These are phyloP conservation scores for Chymomyza costata DNA, from an alignment of 1,140 invertebrate genomes.

Conservation along the genomic window DNA sequence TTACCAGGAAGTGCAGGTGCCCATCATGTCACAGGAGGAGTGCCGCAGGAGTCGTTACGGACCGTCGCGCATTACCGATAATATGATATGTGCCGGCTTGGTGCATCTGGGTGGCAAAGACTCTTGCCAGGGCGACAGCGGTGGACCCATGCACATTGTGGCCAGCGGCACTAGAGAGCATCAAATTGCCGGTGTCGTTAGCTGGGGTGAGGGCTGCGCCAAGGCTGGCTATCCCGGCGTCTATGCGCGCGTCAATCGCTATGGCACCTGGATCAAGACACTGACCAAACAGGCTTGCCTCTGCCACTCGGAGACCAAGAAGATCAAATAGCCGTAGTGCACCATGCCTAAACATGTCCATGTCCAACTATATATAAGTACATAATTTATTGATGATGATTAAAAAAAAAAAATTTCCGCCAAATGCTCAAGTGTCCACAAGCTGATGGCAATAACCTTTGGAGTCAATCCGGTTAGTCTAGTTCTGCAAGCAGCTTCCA, in stretches of 20 bases:
- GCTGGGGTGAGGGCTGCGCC: conserved; percentile 89
- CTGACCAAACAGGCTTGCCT: conserved; percentile 83
- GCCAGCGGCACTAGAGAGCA: conserved; percentile 74
- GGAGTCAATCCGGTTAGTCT: conserved; percentile 1
- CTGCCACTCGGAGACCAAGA: conserved; percentile 76
- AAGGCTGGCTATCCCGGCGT: conserved; percentile 88
- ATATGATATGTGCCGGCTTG: conserved; percentile 90
- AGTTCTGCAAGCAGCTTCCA: not conserved
- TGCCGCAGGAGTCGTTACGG: conserved; percentile 83
- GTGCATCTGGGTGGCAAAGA: conserved; percentile 82
- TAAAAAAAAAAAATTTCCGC: conserved; percentile 33
- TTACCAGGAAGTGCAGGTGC: conserved; percentile 79
- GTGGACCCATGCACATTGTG: conserved; percentile 79
- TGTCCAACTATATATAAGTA: not conserved
- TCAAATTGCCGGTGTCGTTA: conserved; percentile 81
- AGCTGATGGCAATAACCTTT: conserved; percentile 47
- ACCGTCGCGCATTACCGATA: conserved; percentile 83
- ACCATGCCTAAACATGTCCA: too few species aligned
- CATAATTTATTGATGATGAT: conserved; percentile 14
- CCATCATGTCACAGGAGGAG: conserved; percentile 83
- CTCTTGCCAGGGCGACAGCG: conserved; percentile 85
- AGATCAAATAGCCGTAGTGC: conserved; percentile 57
- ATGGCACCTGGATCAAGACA: conserved; percentile 82
- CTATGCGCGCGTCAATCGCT: conserved; percentile 87
- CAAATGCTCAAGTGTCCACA: too few species aligned